Evolutionary conservation across 2,113 vertebrate species (phyloP).

Genomic region (Brachionichthys hirsutus): DNA sequence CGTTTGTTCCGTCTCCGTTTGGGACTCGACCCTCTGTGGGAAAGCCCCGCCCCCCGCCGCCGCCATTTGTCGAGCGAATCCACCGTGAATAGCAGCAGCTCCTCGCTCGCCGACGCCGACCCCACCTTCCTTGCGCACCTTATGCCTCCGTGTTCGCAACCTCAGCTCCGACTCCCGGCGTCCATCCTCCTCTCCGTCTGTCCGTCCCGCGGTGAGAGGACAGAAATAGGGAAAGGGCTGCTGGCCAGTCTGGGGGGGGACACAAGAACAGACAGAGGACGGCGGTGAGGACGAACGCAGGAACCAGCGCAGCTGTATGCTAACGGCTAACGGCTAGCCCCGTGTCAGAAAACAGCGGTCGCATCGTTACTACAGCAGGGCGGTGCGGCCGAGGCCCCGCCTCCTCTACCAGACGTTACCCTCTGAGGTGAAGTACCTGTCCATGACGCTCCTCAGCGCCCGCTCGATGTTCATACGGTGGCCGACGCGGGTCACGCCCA

Average conservation of each 20-base stretch:
- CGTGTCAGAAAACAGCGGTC: no score
- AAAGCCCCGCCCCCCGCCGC: conserved; percentile 41
- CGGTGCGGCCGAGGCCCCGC: no score
- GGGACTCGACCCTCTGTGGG: conserved; percentile 18
- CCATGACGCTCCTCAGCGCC: conserved; percentile 87
- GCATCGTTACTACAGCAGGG: no score
- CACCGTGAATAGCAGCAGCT: conserved; percentile 59
- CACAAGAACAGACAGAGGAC: conserved; percentile 39
- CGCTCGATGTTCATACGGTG: conserved; percentile 96
- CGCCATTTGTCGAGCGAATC: conserved; percentile 53
- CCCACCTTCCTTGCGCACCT: conserved; percentile 18
- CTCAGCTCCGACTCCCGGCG: conserved; percentile 75
- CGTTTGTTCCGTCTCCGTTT: conserved; percentile 23
- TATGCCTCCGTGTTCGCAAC: conserved; percentile 22
- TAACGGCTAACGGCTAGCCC: no score
- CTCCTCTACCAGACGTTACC: no score
- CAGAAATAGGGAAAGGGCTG: conserved; percentile 75
- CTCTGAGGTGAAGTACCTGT: conserved; percentile 81
- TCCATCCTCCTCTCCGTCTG: conserved; percentile 73
- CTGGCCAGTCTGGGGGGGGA: conserved; percentile 75
- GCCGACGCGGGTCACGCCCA: conserved; percentile 93
- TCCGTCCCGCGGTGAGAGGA: conserved; percentile 76
- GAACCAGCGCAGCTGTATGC: no score
- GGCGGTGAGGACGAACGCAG: background rate
- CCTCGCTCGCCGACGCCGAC: conserved; percentile 52